Base-by-base conservation (phyloP, 2,888 invertebrate species). In the Halictus quadricinctus region DNA sequence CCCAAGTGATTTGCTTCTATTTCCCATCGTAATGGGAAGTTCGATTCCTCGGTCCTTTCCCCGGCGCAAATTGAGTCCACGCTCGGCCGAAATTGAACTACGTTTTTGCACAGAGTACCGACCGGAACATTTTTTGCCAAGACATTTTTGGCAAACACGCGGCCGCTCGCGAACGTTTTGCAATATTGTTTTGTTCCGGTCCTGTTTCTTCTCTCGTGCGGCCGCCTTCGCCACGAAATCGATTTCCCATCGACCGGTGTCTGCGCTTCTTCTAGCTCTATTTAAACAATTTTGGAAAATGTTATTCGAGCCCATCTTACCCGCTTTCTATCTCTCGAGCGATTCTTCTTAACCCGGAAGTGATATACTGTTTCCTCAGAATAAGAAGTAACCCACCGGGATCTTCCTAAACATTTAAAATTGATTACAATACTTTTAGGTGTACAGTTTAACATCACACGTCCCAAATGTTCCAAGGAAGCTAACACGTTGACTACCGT, bases 1-100 rank as follows among this genome's bases (percentile, higher is more conserved):
- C 77, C 74, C 72, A 83, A 79, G 64, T 72, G 83, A 84, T 84
- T 84, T 82, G 84, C 83, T 84, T 84, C 83, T 79, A 72, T 83
- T 84, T 75, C 64, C 74, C 13, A 21, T 78, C 79, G 79, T 83
- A 84, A 84, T 83, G 75, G 83, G 83, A 83, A 79, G 21, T 64
- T 79, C 83, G 83, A 72, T 84, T 84, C 75, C 29, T 75, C 83
- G 43, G 10, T 25, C 66, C 60, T 60, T 46, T 50, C 10, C 10
- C 69, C 43, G 70, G 13, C 7, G 18, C 36, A 83, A 83, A 84
- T 84, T 66, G 83, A 75, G 83, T 83, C 74, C 60, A 36, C 43
- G 74, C 7, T 15, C 75, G 54, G 41, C 3, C 48, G 43, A 50
- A 21, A 73, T 74, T 50, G 64, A 77, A 73, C 74, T 43, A 10